These are phyloP conservation scores for Noctua pronuba DNA, from an alignment of 2,888 invertebrate species.

Conservation along the genomic window DNA sequence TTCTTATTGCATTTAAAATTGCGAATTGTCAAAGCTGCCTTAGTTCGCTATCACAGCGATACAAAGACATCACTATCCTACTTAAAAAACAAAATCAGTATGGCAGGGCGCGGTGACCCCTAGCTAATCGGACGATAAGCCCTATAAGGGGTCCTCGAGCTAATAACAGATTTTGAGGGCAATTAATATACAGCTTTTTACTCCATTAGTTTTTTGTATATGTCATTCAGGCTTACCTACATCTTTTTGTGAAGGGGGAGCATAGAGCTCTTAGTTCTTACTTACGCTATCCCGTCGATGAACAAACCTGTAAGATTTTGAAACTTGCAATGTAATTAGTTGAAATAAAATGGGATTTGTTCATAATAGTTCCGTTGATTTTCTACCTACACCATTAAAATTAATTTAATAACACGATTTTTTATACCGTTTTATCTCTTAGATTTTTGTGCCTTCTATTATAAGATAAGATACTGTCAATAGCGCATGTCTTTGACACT, in stretches of 20 bases:
- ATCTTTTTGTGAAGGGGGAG: not conserved
- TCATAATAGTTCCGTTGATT: not conserved
- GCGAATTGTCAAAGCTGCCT: not conserved
- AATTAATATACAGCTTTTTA: constrained; percentile 56
- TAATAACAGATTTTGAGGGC: constrained; percentile 54
- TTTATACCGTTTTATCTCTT: too few relatives aligned
- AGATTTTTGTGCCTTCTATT: too few relatives aligned
- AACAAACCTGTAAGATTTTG: not conserved
- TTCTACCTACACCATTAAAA: not conserved
- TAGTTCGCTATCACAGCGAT: constrained; percentile 18
- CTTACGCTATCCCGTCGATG: not conserved
- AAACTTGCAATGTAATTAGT: not conserved
- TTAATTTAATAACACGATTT: not conserved
- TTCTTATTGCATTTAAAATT: not conserved
- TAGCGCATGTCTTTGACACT: too few relatives aligned
- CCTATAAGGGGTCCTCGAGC: constrained; percentile 45
- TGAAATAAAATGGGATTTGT: not conserved
- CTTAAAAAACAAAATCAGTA: constrained; percentile 56
- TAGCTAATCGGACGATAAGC: constrained; percentile 60
- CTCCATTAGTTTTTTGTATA: constrained; percentile 44
- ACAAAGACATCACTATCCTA: constrained; percentile 36
- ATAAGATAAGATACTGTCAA: too few relatives aligned
- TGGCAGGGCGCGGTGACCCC: constrained; percentile 59
- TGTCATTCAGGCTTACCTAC: constrained; percentile 56
- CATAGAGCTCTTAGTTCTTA: not conserved